These are phyloP conservation scores for Parasteatoda tepidariorum DNA, from an alignment of 1,140 invertebrate species.

Conservation along the genomic window DNA sequence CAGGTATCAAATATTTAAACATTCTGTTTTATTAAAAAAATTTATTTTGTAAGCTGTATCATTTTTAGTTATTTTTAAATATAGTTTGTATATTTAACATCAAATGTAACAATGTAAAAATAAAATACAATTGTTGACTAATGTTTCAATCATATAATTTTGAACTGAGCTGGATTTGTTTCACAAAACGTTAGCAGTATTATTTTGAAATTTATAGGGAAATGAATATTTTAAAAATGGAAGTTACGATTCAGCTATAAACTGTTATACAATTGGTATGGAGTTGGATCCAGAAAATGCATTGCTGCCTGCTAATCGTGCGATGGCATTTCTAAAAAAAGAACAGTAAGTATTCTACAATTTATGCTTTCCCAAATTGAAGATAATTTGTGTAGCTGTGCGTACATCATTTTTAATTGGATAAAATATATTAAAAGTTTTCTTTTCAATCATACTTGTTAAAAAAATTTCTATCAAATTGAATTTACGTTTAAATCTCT, in stretches of 20 bases:
- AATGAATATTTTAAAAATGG: conserved; percentile 83
- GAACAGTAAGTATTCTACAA: conserved; percentile 77
- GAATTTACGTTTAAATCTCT: too few species aligned
- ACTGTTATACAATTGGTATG: conserved; percentile 84
- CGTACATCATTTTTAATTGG: not conserved
- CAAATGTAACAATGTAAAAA: too few species aligned
- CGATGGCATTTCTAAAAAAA: conserved; percentile 86
- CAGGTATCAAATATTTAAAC: too few species aligned
- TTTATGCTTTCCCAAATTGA: too few species aligned
- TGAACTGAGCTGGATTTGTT: not conserved
- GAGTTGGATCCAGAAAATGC: conserved; percentile 81
- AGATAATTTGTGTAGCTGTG: not conserved
- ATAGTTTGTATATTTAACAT: too few species aligned
- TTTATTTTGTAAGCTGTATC: too few species aligned
- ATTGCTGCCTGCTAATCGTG: conserved; percentile 87
- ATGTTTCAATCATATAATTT: conserved; percentile 2
- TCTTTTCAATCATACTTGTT: too few species aligned
- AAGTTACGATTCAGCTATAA: conserved; percentile 83
- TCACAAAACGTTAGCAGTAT: not conserved
- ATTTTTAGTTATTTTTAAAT: too few species aligned
- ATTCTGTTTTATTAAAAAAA: too few species aligned
- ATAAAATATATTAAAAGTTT: too few species aligned
- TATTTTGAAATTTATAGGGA: conserved; percentile 72
- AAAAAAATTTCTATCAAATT: too few species aligned
- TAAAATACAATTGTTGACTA: too few species aligned